Conservation (phyloP, 2,888 invertebrate genomes). For the Brachypalpus laphriformis region DNA sequence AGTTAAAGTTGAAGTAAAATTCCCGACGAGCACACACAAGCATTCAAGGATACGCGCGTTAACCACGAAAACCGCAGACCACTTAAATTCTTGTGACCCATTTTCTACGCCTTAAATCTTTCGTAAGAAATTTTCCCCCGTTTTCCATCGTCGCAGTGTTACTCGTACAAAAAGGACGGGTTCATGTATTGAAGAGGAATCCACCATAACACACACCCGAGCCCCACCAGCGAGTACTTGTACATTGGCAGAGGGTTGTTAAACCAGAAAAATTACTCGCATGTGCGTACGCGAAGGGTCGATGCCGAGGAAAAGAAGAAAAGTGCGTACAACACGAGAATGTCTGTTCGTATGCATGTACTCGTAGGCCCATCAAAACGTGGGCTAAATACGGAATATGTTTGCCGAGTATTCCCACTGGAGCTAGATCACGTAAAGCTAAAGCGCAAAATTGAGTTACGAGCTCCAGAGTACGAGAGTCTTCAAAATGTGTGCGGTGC, state of each 20-base stretch:
- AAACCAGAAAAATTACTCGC: constrained; percentile 56
- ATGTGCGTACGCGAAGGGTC: constrained; percentile 13
- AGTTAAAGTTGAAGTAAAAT: constrained; percentile 36
- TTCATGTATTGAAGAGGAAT: neutral
- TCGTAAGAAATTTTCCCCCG: constrained; percentile 13
- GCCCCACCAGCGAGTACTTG: neutral
- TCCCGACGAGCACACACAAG: neutral
- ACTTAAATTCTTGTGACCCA: constrained; percentile 55
- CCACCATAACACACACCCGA: neutral
- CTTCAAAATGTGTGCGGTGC: constrained; percentile 20
- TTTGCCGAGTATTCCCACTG: constrained; percentile 30
- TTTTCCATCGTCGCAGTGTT: neutral
- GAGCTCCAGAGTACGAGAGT: constrained; percentile 22
- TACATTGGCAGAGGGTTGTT: constrained; percentile 26
- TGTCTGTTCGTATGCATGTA: neutral
- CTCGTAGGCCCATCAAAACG: constrained; percentile 28
- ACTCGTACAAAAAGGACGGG: neutral
- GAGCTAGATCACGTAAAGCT: constrained; percentile 51
- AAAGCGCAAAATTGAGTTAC: constrained; percentile 62
- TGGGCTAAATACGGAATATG: constrained; percentile 41
- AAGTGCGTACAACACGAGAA: constrained; percentile 25
- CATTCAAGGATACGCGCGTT: neutral
- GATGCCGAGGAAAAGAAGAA: neutral
- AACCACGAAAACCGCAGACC: constrained; percentile 33
- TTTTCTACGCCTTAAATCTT: constrained; percentile 43